Percentiles rank a stretch among this genome's conserved stretches.
Conservation (phyloP, 2,113 vertebrate species). For the Muscicapa adusta region DNA sequence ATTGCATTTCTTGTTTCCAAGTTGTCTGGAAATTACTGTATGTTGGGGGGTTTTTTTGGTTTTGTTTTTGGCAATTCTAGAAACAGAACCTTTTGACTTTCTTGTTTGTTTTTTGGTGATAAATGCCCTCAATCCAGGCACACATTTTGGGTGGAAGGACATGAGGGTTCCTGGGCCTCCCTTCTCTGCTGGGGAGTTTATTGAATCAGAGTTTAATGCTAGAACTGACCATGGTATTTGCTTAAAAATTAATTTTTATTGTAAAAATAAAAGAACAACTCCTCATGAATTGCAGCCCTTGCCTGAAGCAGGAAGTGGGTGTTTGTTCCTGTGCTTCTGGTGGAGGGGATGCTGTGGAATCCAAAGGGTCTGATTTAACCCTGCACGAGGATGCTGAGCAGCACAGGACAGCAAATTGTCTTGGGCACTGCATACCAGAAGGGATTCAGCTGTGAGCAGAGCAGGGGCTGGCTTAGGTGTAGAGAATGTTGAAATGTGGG, state of each 20-base stretch:
- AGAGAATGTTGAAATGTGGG: neutral
- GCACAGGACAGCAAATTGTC: neutral
- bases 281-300: neutral
- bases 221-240: neutral
- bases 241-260: neutral
- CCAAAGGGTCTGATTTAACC: neutral
- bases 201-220: neutral
- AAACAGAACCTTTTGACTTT: neutral
- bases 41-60: too few species aligned
- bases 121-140: neutral
- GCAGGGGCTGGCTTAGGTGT: neutral
- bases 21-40: constrained; percentile 11
- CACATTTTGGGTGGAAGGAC: rapidly evolving
- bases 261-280: too few species aligned
- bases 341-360: neutral
- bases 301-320: neutral
- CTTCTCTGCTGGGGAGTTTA: neutral
- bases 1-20: neutral
- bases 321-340: neutral
- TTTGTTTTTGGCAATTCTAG: neutral
- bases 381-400: neutral
- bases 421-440: neutral
- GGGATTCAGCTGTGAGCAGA: neutral
- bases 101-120: neutral
- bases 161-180: neutral